A percentile compares a stretch with the other conserved stretches of the same genome.
These are phyloP conservation scores for Antitype chi DNA, from an alignment of 2,888 invertebrate species.

Conservation along the genomic window DNA sequence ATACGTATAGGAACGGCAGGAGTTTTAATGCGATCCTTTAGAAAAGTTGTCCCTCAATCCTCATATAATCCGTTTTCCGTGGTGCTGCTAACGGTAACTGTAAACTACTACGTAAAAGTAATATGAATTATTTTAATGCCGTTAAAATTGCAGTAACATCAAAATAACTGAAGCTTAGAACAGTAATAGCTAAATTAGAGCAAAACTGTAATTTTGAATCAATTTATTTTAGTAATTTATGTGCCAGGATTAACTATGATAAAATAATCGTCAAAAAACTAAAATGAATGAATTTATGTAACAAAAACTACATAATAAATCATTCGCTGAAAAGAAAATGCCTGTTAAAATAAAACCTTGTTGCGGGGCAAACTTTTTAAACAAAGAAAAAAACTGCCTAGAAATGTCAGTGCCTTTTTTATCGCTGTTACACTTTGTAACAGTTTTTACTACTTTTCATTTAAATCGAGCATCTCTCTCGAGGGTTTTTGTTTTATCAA, in stretches of 20 bases:
- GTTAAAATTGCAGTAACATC: background rate
- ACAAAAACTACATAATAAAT: slow-evolving; percentile 14
- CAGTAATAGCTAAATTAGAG: background rate
- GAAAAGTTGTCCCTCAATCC: slow-evolving; percentile 33
- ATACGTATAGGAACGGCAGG: slow-evolving; percentile 10
- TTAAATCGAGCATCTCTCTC: background rate
- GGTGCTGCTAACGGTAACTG: background rate
- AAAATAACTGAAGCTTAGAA: background rate
- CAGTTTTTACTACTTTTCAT: slow-evolving; percentile 6
- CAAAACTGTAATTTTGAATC: background rate
- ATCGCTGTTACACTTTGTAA: slow-evolving; percentile 6
- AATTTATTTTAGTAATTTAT: slow-evolving; percentile 10
- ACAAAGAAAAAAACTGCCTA: background rate
- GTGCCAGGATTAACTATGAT: background rate
- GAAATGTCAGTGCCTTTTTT: slow-evolving; percentile 13
- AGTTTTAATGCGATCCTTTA: slow-evolving; percentile 46
- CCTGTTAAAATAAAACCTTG: slow-evolving; percentile 19
- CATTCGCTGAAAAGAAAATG: background rate
- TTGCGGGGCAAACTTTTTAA: background rate
- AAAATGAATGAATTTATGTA: background rate
- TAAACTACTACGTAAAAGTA: too few species aligned
- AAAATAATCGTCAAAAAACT: slow-evolving; percentile 6
- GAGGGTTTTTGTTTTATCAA: background rate
- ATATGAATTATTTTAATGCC: background rate
- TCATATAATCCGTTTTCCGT: slow-evolving; percentile 24